phyloP scores from a whole-genome alignment of 1,140 invertebrate species.

The Hylaeus anthracinus region DNA sequence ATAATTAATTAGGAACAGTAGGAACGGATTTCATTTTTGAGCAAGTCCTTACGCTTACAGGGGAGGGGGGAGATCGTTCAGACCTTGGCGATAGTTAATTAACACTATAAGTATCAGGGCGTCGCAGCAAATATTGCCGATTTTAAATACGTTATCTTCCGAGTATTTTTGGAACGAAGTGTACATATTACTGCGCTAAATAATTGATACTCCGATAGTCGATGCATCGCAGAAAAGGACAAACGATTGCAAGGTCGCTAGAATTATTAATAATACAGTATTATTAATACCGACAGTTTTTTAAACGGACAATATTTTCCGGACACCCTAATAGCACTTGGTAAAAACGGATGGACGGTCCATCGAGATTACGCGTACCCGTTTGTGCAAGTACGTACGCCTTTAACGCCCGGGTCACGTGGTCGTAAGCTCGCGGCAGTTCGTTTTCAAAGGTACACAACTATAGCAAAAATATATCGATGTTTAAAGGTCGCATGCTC shows the following conservation, averaged over 20 bases:
- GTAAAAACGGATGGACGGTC: constrained; percentile 12
- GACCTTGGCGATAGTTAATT: constrained; percentile 15
- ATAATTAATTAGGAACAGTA: constrained; percentile 57
- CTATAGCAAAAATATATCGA: constrained; percentile 27
- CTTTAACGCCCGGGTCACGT: constrained; percentile 13
- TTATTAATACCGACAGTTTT: too few relatives aligned
- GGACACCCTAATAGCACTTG: too few relatives aligned
- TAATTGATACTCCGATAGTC: too few relatives aligned
- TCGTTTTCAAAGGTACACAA: constrained; percentile 1
- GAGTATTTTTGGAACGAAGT: too few relatives aligned
- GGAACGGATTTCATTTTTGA: constrained; percentile 57
- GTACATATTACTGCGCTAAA: too few relatives aligned
- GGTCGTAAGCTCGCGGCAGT: constrained; percentile 26
- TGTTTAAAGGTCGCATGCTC: neutral
- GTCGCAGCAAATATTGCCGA: neutral
- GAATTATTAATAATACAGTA: too few relatives aligned
- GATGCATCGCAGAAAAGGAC: too few relatives aligned
- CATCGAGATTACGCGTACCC: constrained; percentile 38
- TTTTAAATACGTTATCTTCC: too few relatives aligned
- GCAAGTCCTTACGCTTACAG: constrained; percentile 40
- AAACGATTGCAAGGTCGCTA: too few relatives aligned
- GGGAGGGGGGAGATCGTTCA: neutral
- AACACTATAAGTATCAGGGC: constrained; percentile 19
- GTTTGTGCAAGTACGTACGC: constrained; percentile 53
- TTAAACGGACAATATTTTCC: too few relatives aligned